Evolutionary conservation across 2,797 vertebrate genomes (phyloP).

Genomic region (Falco biarmicus): DNA sequence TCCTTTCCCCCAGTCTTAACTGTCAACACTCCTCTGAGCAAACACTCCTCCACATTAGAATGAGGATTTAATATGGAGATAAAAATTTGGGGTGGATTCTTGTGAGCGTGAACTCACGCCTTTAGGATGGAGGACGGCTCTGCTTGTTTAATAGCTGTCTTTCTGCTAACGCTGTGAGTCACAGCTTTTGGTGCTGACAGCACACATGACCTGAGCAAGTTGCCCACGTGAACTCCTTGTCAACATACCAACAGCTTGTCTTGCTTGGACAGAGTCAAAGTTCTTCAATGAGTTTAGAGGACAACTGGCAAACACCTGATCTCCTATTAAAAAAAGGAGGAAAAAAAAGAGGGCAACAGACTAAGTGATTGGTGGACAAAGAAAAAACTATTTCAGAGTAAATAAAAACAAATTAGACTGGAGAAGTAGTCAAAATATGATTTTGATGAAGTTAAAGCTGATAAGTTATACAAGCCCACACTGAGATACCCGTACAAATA

Average conservation of each 20-base stretch:
- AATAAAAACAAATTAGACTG: neutral
- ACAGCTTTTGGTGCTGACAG: neutral
- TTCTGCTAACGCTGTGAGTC: neutral
- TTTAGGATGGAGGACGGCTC: neutral
- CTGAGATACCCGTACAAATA: neutral
- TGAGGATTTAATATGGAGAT: neutral
- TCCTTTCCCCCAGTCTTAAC: neutral
- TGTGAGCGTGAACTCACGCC: neutral
- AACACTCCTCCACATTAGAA: neutral
- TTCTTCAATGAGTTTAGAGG: neutral
- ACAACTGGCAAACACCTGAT: neutral
- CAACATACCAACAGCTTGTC: neutral
- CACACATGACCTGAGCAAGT: neutral
- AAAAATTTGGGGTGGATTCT: neutral
- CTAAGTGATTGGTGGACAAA: neutral
- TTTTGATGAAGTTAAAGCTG: neutral
- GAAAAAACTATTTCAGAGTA: neutral
- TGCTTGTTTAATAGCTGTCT: neutral
- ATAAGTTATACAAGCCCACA: neutral
- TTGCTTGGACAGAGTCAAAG: neutral
- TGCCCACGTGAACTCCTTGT: neutral
- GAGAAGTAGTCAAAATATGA: neutral
- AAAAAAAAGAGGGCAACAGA: neutral
- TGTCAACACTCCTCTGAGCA: neutral
- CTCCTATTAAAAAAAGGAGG: neutral